Base-by-base conservation (phyloP, 2,888 invertebrate genomes). In the Furcula furcula region DNA sequence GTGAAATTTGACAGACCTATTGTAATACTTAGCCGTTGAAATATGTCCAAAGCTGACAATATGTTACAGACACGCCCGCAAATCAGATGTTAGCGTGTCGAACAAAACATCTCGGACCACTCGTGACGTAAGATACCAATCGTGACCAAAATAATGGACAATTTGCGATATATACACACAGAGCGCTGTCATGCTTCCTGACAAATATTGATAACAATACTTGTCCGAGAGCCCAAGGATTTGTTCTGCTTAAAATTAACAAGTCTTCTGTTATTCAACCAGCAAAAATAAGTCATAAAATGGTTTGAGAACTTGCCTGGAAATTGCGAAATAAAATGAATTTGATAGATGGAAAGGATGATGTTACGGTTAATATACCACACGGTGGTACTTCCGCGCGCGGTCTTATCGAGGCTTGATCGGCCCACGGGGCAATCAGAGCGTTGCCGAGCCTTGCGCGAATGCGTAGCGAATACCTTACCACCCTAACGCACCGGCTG, bases 51-150 rank as follows among this genome's bases (percentile, higher is more conserved):
- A 41, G 43, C 46, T 64, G 36, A 77, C 75, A 76, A 79, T 81
- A 55, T 63, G 68, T 69, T 63, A 72, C 74, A 63, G 81, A 73
- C 64, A 81, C 71, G 77, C 76, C 66, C 59, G 63, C 49, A 69
- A 75, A 75, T 73, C 58, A 66, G 67, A 74, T 65, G 56, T 52
- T 46, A 58, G 41, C 43, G 59, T 57, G 41, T 47, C 56, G 60
- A 67, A 59, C 57, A 68, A 72, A 77, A 76, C 69, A 66, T 56
- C 56, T 70, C 67, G 47, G 67, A 65, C 65, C 66, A 55, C 65
- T 50, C 43, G 61, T 60, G 77, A 79, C 72, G 76, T 69, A 75
- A 80, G 47, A 52, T 26, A 36, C 46, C 49, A 46, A 65, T 60
- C 55, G 61, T 74, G 65, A 70, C 65, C 60, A 66, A 67, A 63